Conservation (phyloP, 2,113 vertebrate species). For the Poeciliopsis turrubarensis region DNA sequence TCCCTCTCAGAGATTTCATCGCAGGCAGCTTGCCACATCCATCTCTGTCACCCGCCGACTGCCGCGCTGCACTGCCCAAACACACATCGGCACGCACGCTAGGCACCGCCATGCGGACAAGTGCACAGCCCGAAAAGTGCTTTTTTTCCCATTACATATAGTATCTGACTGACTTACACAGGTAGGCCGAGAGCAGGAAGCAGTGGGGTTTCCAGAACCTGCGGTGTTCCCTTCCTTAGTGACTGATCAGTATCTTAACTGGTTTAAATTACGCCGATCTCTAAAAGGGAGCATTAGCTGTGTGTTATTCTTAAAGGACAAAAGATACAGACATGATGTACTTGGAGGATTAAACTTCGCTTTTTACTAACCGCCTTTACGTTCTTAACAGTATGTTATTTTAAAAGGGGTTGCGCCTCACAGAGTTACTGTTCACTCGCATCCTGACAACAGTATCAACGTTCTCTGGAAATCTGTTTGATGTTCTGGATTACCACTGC, state of each 20-base stretch:
- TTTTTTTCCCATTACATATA: constrained; percentile 23
- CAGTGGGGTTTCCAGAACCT: constrained; percentile 22
- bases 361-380: too few relatives aligned
- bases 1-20: constrained; percentile 58
- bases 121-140: neutral
- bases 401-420: too few relatives aligned
- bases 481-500: too few relatives aligned
- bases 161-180: constrained; percentile 10
- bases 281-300: constrained; percentile 28
- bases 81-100: constrained; percentile 13
- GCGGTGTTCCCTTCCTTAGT: constrained; percentile 48
- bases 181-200: constrained; percentile 27
- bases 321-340: neutral
- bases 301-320: constrained; percentile 17
- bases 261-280: constrained; percentile 47
- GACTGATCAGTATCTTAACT: constrained; percentile 65
- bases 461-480: too few relatives aligned
- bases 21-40: constrained; percentile 54
- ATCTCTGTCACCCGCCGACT: constrained; percentile 65
- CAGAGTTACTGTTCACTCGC: too few relatives aligned
- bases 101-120: neutral
- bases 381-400: too few relatives aligned
- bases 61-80: constrained; percentile 51
- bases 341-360: too few relatives aligned
- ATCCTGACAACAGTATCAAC: too few relatives aligned